Evolutionary conservation across 2,888 invertebrate species (phyloP).

Genomic region (Subacronicta megacephala): DNA sequence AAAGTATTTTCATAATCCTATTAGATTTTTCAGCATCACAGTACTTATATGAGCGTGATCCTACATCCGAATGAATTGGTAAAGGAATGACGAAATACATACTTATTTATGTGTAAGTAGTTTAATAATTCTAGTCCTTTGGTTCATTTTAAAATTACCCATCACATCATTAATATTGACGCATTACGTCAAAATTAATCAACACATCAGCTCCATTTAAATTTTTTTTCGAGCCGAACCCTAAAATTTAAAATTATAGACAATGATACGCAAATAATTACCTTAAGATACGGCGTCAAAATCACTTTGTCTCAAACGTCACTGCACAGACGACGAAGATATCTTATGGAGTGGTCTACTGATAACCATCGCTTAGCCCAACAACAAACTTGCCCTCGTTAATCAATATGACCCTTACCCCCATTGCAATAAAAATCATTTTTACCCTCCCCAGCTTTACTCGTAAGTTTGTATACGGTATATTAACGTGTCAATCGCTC

Average conservation of each 20-base stretch:
- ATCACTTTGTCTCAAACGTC: constrained; percentile 84
- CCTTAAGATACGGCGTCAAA: constrained; percentile 77
- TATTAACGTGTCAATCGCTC: constrained; percentile 87
- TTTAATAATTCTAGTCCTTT: constrained; percentile 37
- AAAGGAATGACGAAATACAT: too few relatives aligned
- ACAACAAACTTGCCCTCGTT: constrained; percentile 60
- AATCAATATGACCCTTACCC: constrained; percentile 30
- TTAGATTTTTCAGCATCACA: too few relatives aligned
- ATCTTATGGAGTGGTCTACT: constrained; percentile 71
- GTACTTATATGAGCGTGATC: too few relatives aligned
- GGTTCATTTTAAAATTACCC: constrained; percentile 45
- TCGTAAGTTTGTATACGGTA: constrained; percentile 61
- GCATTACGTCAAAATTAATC: constrained; percentile 53
- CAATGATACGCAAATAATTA: constrained; percentile 83
- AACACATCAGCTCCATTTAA: constrained; percentile 46
- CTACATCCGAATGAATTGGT: too few relatives aligned
- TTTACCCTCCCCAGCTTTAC: constrained; percentile 27
- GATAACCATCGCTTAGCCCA: constrained; percentile 75
- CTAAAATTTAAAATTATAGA: constrained; percentile 60
- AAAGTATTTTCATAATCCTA: too few relatives aligned
- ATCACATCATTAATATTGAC: constrained; percentile 45
- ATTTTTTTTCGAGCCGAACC: constrained; percentile 50
- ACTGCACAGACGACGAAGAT: constrained; percentile 69
- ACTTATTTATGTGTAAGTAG: too few relatives aligned
- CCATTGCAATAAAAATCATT: constrained; percentile 41